Percentiles rank a stretch among this genome's conserved stretches.
phyloP scores from a whole-genome alignment of 2,888 invertebrate genomes.

The Lycocerus yunnanus region DNA sequence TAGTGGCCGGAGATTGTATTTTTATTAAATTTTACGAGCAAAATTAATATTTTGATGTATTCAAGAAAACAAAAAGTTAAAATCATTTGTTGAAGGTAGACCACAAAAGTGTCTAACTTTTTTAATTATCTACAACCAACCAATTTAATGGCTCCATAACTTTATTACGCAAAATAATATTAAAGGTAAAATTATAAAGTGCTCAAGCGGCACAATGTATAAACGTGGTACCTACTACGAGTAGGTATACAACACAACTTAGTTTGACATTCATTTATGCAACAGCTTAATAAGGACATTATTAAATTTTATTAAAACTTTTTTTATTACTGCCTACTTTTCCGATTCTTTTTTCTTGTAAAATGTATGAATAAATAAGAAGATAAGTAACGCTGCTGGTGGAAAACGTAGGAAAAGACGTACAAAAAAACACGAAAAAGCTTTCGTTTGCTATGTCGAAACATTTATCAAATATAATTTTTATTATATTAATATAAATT shows the following conservation, averaged over 20 bases:
- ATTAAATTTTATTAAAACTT: conserved; percentile 23
- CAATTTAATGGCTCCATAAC: conserved; percentile 42
- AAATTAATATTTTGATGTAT: not conserved
- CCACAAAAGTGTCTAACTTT: conserved; percentile 38
- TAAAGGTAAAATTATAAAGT: conserved; percentile 40
- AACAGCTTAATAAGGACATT: conserved; percentile 14
- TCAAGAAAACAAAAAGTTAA: conserved; percentile 8
- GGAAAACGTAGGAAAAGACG: conserved; percentile 17
- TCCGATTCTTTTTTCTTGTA: conserved; percentile 5
- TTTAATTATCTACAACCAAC: conserved; percentile 47
- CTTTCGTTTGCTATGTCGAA: conserved; percentile 29
- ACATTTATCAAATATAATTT: conserved; percentile 29
- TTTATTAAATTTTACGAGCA: not conserved
- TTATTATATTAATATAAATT: not conserved
- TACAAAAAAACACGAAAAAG: conserved; percentile 30
- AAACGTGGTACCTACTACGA: conserved; percentile 1
- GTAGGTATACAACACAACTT: conserved; percentile 20
- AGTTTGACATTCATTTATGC: conserved; percentile 27
- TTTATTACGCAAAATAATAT: conserved; percentile 43
- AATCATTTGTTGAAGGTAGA: conserved; percentile 17
- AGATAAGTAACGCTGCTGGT: not conserved
- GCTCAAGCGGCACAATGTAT: conserved; percentile 11
- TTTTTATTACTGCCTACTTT: conserved; percentile 6
- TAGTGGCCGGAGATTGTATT: not conserved
- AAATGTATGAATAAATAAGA: conserved; percentile 13